phyloP scores from a whole-genome alignment of 2,888 invertebrate species.

The Drosophila anceps region DNA sequence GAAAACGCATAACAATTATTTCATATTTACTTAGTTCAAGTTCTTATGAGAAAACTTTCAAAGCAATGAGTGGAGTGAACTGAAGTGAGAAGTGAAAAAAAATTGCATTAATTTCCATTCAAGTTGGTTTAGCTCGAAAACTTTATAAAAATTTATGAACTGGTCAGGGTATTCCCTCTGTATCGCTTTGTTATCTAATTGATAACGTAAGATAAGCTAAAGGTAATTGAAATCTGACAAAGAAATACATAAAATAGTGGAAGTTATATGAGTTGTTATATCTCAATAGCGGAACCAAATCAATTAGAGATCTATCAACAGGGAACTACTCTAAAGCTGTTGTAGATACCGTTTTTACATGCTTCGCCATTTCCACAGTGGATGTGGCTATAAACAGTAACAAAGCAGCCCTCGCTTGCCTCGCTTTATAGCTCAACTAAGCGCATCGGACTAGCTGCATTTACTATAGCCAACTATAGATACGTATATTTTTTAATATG shows the following conservation, averaged over 20 bases:
- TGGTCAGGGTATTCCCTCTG: not conserved
- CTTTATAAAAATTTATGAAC: not conserved
- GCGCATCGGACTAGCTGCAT: not conserved
- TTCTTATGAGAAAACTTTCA: constrained; percentile 5
- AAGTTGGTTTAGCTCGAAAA: not conserved
- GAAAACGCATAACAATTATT: constrained; percentile 9
- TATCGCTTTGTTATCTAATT: not conserved
- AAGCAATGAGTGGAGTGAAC: not conserved
- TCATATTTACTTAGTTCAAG: constrained; percentile 1
- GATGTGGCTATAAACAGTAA: no score
- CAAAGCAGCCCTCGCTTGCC: not conserved
- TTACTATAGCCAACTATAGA: not conserved
- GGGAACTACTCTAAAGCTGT: not conserved
- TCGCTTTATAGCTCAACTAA: not conserved
- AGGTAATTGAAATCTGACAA: not conserved
- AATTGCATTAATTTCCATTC: not conserved
- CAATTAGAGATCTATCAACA: not conserved
- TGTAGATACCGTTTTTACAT: no score
- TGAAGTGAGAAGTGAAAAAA: not conserved
- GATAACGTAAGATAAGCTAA: not conserved
- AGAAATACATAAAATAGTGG: not conserved
- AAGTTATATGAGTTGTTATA: no score
- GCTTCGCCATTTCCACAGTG: no score
- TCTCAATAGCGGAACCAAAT: no score
- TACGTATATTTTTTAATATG: not conserved